These are phyloP conservation scores for Carabus problematicus DNA, from an alignment of 2,888 invertebrate species.

Conservation along the genomic window DNA sequence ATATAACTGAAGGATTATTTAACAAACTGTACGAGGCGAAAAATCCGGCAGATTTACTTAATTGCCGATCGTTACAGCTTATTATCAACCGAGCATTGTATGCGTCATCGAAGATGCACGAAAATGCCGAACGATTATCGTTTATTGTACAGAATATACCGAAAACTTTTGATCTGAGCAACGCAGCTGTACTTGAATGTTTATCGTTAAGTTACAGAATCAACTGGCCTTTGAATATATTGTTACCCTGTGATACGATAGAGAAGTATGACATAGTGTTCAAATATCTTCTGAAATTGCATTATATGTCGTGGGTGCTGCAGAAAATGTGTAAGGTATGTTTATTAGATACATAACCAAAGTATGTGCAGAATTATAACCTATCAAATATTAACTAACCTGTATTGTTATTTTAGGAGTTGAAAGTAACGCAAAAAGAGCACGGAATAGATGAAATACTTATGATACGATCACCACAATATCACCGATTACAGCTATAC, in stretches of 20 bases:
- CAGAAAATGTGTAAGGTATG: conserved; percentile 71
- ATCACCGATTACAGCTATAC: conserved; percentile 73
- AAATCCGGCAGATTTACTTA: conserved; percentile 72
- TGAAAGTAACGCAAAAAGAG: conserved; percentile 68
- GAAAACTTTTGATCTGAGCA: conserved; percentile 67
- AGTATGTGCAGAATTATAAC: not conserved
- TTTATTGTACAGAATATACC: conserved; percentile 70
- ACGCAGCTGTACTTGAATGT: conserved; percentile 72
- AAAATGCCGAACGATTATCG: conserved; percentile 68
- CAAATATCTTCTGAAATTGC: conserved; percentile 76
- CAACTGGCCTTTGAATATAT: conserved; percentile 80
- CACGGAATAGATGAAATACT: conserved; percentile 54
- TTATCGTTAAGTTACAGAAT: conserved; percentile 75
- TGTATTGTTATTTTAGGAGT: conserved; percentile 56
- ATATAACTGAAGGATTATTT: conserved; percentile 75
- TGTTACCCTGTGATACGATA: conserved; percentile 74
- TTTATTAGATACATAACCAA: no score
- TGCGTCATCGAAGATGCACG: conserved; percentile 69
- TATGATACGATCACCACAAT: conserved; percentile 70
- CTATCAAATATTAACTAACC: conserved; percentile 51
- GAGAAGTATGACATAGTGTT: conserved; percentile 77
- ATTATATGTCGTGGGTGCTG: conserved; percentile 77
- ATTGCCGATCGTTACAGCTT: conserved; percentile 72
- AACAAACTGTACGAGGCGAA: conserved; percentile 70
- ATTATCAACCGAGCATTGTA: conserved; percentile 74